Percentiles rank a stretch among this genome's conserved stretches.
Conservation (phyloP, 2,888 invertebrate genomes). For the Dynastes grantii region DNA sequence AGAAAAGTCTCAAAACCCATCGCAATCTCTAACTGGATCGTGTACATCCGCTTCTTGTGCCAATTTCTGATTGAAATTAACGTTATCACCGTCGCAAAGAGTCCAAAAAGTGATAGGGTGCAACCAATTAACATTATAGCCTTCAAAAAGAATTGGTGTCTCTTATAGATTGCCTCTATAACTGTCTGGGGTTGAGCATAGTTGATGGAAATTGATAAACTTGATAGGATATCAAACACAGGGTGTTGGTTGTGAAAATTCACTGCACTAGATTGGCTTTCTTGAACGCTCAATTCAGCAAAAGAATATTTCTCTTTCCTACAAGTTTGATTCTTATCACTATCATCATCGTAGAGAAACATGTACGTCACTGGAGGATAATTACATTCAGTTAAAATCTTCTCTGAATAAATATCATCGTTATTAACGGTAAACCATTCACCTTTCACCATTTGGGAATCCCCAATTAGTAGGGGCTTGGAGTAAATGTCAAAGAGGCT, state of each 20-base stretch:
- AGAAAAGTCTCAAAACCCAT: constrained; percentile 48
- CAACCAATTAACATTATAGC: constrained; percentile 46
- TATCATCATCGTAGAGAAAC: constrained; percentile 37
- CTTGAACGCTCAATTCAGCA: constrained; percentile 42
- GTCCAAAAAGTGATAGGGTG: constrained; percentile 34
- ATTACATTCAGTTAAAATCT: constrained; percentile 25
- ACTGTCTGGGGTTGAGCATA: constrained; percentile 49
- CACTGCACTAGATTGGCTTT: constrained; percentile 23
- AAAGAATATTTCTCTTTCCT: constrained; percentile 34
- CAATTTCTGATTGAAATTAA: constrained; percentile 40
- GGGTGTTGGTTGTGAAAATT: constrained; percentile 26
- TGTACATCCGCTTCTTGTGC: constrained; percentile 48
- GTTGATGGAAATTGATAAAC: constrained; percentile 45
- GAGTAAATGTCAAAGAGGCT: constrained; percentile 41
- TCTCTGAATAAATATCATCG: constrained; percentile 37
- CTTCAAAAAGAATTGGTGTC: constrained; percentile 43
- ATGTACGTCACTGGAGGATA: constrained; percentile 46
- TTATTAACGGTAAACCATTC: constrained; percentile 47
- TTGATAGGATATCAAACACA: constrained; percentile 38
- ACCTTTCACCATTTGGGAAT: not conserved
- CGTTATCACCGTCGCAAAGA: constrained; percentile 21
- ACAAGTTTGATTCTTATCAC: constrained; percentile 15
- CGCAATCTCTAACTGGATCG: constrained; percentile 43
- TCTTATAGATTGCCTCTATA: constrained; percentile 35
- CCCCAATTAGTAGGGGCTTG: not conserved